Conservation (phyloP, 2,888 invertebrate species). For the Furcula furcula region DNA sequence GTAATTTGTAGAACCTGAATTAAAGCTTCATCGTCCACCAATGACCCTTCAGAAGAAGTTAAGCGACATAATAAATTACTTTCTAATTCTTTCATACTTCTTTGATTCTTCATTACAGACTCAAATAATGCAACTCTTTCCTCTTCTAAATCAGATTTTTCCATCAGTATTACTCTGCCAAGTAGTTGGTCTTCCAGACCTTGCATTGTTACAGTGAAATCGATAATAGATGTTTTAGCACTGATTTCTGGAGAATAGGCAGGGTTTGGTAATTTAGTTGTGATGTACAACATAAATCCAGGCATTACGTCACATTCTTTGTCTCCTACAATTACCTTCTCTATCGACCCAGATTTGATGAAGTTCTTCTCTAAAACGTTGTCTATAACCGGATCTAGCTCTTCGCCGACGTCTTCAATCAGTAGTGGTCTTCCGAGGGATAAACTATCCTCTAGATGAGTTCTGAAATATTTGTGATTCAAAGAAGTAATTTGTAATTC, state of each 20-base stretch:
- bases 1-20: conserved; percentile 94
- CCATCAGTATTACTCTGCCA: conserved; percentile 96
- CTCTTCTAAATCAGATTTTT: conserved; percentile 97
- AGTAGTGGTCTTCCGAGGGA: conserved; percentile 93
- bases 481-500: conserved; percentile 96
- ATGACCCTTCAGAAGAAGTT: conserved; percentile 95
- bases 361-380: conserved; percentile 98
- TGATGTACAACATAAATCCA: conserved; percentile 97
- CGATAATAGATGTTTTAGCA: conserved; percentile 97
- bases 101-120: conserved; percentile 97
- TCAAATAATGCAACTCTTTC: conserved; percentile 96
- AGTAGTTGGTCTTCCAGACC: conserved; percentile 97
- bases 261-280: conserved; percentile 97
- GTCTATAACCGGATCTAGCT: conserved; percentile 97
- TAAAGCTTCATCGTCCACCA: conserved; percentile 97
- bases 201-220: conserved; percentile 98
- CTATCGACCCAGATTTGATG: conserved; percentile 97
- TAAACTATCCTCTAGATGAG: conserved; percentile 93
- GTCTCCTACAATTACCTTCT: conserved; percentile 96
- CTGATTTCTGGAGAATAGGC: conserved; percentile 98
- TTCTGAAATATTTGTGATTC: conserved; percentile 97
- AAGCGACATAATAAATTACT: conserved; percentile 94
- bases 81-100: conserved; percentile 97
- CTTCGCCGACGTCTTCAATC: conserved; percentile 97
- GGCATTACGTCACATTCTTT: conserved; percentile 98